Evolutionary conservation across 2,888 invertebrate genomes (phyloP), one percentile per base, ranked within the genome.

Genomic region (Galeopsomyia nigrocyanea): DNA sequence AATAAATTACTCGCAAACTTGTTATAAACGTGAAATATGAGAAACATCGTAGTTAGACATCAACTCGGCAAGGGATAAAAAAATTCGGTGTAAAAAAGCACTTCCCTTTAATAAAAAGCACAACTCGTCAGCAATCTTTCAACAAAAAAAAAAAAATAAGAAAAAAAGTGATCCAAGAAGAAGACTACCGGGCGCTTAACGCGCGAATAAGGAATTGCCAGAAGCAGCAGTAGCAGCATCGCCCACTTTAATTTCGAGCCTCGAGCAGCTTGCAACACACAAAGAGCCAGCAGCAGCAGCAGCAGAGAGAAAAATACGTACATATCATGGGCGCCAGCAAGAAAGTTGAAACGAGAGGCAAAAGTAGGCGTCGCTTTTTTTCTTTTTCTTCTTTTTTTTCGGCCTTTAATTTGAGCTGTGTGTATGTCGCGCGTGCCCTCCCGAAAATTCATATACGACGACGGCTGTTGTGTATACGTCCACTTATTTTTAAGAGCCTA

Each of bases 401-500:
- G 62, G 39, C 60, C 67, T 74, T 74, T 68, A 74, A 70, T 74
- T 74, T 60, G 64, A 63, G 57, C 66, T 26, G 26, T 26, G 26
- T 26, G 68, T 46, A 51, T 63, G 39, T 50, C 46, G 21, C 57
- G 62, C 46, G 21, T 60, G 49, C 63, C 7, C 62, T 53, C 21
- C 26, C 55, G 22, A n/a, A 22, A 60, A 65, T 66, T 61, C 64
- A 71, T 66, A 51, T 57, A 46, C 17, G 17, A 7, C 39, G 39
- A 39, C 39, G 7, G 39, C 39, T 39, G 39, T 39, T 39, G 39
- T 7, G 39, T 39, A 10, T 39, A 39, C 26, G 39, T 39, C 7
- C 39, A 10, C 39, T 39, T 39, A 10, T 10, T 39, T 39, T 39
- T 39, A 39, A 39, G 39, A 39, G 39, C 39, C 39, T 26, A 5